phyloP scores from a whole-genome alignment of 2,888 invertebrate species.

The Lobophora halterata region DNA sequence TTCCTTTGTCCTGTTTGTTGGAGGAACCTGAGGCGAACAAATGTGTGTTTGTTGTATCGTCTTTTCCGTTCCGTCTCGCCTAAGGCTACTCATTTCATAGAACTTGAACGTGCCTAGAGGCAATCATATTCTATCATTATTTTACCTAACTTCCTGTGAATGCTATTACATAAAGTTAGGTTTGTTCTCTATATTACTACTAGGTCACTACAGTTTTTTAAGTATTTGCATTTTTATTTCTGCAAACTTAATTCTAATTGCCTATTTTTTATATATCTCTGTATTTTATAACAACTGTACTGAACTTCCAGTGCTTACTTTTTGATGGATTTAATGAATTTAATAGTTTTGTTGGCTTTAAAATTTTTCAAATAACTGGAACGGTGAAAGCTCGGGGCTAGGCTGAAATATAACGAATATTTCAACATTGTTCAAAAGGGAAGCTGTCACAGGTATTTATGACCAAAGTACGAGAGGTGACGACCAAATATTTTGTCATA shows the following conservation, averaged over 20 bases:
- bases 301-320: too few relatives aligned
- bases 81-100: slow-evolving; percentile 45
- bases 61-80: slow-evolving; percentile 27
- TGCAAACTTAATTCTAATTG: too few relatives aligned
- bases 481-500: too few relatives aligned
- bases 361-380: slow-evolving; percentile 12
- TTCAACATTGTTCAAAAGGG: slow-evolving; percentile 26
- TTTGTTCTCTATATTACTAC: too few relatives aligned
- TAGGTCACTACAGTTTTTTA: too few relatives aligned
- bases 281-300: too few relatives aligned
- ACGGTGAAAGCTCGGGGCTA: slow-evolving; percentile 23
- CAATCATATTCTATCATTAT: slow-evolving; percentile 44
- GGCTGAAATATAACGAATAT: slow-evolving; percentile 12
- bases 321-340: slow-evolving; percentile 1
- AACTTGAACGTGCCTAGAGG: slow-evolving; percentile 39
- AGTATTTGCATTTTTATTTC: too few relatives aligned
- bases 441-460: slow-evolving; percentile 3
- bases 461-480: too few relatives aligned
- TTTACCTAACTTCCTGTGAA: too few relatives aligned
- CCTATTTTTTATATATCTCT: too few relatives aligned
- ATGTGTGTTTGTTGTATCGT: slow-evolving; percentile 56
- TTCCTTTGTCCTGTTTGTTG: slow-evolving; percentile 63
- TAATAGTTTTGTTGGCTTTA: slow-evolving; percentile 1
- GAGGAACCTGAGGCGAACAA: slow-evolving; percentile 52
- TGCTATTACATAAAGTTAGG: too few relatives aligned